A percentile compares a stretch with the other conserved stretches of the same genome.
Conservation (phyloP, 2,888 invertebrate genomes). For the Melanchra persicariae region DNA sequence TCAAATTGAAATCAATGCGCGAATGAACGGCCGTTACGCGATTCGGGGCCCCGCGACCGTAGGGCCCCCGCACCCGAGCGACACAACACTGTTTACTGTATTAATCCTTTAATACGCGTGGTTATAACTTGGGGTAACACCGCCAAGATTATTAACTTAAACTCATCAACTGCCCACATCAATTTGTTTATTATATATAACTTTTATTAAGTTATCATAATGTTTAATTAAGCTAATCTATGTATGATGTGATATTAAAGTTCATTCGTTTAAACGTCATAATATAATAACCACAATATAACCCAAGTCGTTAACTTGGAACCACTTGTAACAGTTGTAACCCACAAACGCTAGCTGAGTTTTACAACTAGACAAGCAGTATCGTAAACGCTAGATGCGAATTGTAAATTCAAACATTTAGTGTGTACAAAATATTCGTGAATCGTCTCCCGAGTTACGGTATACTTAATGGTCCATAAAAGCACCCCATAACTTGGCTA, state of each 20-base stretch:
- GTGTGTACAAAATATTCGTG: constrained; percentile 75
- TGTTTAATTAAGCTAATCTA: constrained; percentile 56
- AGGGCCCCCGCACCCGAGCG: constrained; percentile 38
- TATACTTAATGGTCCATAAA: constrained; percentile 87
- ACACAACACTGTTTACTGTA: constrained; percentile 59
- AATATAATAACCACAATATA: constrained; percentile 68
- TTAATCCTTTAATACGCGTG: constrained; percentile 61
- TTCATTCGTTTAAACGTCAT: constrained; percentile 48
- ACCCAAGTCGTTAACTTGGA: constrained; percentile 62
- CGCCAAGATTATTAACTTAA: constrained; percentile 53
- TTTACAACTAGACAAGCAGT: constrained; percentile 59
- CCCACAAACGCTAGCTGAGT: constrained; percentile 56
- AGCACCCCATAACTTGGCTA: constrained; percentile 89
- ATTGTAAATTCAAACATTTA: constrained; percentile 74
- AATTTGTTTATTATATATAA: constrained; percentile 22
- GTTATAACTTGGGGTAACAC: constrained; percentile 52
- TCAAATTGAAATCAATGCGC: constrained; percentile 91
- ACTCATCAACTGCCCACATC: constrained; percentile 47
- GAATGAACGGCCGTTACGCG: constrained; percentile 78
- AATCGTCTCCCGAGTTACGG: constrained; percentile 76
- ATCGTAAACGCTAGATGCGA: constrained; percentile 61
- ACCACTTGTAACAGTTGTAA: constrained; percentile 58
- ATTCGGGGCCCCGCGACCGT: constrained; percentile 33
- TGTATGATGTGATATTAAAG: constrained; percentile 32
- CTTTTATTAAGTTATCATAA: constrained; percentile 55